Evolutionary conservation across 2,113 vertebrate genomes (phyloP), one percentile per base, ranked within the genome.

Genomic region (Coregonus clupeaformis): DNA sequence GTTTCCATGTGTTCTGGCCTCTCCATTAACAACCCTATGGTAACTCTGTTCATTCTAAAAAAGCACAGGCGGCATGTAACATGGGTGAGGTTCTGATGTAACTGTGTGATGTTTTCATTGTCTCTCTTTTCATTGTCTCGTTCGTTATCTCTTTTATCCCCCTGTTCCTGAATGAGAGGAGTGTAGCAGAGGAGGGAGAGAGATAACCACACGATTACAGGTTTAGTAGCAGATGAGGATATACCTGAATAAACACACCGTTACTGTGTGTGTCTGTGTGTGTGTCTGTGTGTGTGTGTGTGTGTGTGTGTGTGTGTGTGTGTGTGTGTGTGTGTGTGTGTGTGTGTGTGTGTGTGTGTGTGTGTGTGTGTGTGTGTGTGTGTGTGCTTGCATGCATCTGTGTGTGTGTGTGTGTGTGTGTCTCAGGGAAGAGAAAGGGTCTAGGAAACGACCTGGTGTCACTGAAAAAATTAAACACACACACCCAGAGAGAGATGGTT

Each of bases 191-290:
- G 0, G 27, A 71, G 68, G 0, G 27, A 65, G 68, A 80, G 59
- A 83, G 75, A 72, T 75, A 76, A 63, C 42, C 63, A 73, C 80
- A 81, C 70, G 59, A 76, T 77, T 68, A 73, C 74, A 74, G 76
- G 84, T 89, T 89, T 84, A 85, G 72, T 85, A 82, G 85, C 78
- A 80, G 85, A 86, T n/a, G 89, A 93, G 92, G 92, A 92, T 92
- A 85, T 92, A 91, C 88, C 92, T 93, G 92, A 93, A 93, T 87
- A 92, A 92, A 93, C 91, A 92, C 73, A 82, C 75, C 78, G 64
- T 71, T 7, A 11, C 5, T 66, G 62, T 65, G 20, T 65, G 55
- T 74, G 1, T 29, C 13, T 36, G 22, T 27, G 14, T 52, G 63
- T n/a, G 42, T 66, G 16, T 62, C 29, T 45, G 32, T 24, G 57